These are phyloP conservation scores for Diachasmimorpha longicaudata DNA, from an alignment of 1,140 invertebrate genomes.

Conservation along the genomic window DNA sequence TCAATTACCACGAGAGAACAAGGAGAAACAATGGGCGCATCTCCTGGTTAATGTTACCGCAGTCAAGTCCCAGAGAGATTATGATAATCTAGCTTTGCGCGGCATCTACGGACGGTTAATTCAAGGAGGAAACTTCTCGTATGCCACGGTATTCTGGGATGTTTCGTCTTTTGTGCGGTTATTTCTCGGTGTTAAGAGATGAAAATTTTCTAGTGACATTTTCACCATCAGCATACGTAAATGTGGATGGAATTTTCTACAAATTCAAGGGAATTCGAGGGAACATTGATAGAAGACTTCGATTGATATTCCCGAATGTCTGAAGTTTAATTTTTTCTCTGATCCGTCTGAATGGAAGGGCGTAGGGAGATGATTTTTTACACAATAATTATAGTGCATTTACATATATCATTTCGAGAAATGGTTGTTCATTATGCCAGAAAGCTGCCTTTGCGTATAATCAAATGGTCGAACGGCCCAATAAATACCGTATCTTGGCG, in stretches of 20 bases:
- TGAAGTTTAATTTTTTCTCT: no score
- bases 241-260: no score
- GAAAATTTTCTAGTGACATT: neutral
- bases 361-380: no score
- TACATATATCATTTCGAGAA: no score
- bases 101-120: slow-evolving; percentile 56
- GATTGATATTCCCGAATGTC: no score
- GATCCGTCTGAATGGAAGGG: no score
- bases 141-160: neutral
- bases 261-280: no score
- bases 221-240: neutral
- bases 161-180: slow-evolving; percentile 15
- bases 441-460: no score
- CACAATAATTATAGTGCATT: no score
- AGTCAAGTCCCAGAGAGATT: slow-evolving; percentile 61
- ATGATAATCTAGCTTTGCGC: slow-evolving; percentile 63
- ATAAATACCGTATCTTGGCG: neutral
- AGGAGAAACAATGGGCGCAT: slow-evolving; percentile 51
- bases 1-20: slow-evolving; percentile 26
- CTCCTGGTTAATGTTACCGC: slow-evolving; percentile 59
- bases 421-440: no score
- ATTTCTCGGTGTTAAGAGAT: neutral
- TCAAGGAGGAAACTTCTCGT: slow-evolving; percentile 59
- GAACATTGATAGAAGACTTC: no score
- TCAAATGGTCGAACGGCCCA: no score